These are phyloP conservation scores for Pandemis cinnamomeana DNA, from an alignment of 2,888 invertebrate genomes.

Conservation along the genomic window DNA sequence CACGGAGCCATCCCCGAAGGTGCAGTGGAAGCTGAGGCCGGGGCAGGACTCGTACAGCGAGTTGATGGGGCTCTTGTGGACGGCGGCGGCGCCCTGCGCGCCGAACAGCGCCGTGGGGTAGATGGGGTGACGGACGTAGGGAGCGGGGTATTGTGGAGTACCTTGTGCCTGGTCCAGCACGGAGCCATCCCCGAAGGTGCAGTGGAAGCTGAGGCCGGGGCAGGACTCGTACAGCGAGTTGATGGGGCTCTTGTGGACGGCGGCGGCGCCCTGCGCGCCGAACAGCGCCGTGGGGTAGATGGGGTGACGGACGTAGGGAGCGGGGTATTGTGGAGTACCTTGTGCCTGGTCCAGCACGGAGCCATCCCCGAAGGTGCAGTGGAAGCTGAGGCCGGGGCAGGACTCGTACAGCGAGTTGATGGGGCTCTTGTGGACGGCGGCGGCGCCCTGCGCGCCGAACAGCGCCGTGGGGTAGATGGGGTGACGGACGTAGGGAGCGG, in stretches of 20 bases:
- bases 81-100: constrained; percentile 43
- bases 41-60: constrained; percentile 94
- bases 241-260: constrained; percentile 88
- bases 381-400: constrained; percentile 90
- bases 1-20: constrained; percentile 81
- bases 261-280: constrained; percentile 50
- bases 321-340: constrained; percentile 50
- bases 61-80: constrained; percentile 91
- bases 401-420: constrained; percentile 95
- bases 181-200: constrained; percentile 84
- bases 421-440: constrained; percentile 86
- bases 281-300: constrained; percentile 49
- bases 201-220: constrained; percentile 90
- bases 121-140: background rate
- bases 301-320: background rate
- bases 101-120: constrained; percentile 59
- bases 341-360: constrained; percentile 69
- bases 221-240: constrained; percentile 94
- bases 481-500: background rate
- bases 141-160: constrained; percentile 40
- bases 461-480: background rate
- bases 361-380: constrained; percentile 86
- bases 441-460: constrained; percentile 55
- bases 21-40: constrained; percentile 89
- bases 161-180: constrained; percentile 69